Evolutionary conservation across 2,113 vertebrate genomes (phyloP), one percentile per base, ranked within the genome.

Genomic region (Mastomys coucha): DNA sequence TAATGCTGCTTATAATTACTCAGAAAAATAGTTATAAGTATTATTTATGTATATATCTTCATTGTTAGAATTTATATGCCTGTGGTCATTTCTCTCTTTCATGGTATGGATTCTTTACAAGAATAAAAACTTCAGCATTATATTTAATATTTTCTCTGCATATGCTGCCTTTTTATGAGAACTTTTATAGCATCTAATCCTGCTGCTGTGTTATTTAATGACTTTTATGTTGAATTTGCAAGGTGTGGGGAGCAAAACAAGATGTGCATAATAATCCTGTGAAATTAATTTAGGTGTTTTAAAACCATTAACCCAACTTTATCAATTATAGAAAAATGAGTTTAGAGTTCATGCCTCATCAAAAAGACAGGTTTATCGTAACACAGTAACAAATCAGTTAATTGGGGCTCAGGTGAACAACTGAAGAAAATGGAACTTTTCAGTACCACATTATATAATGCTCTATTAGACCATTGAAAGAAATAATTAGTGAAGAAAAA

Each of bases 321-420:
- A 36, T 88, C 36, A 85, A 70, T 93, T 93, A 95, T 49, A 88
- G 36, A 39, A 92, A 92, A 94, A 72, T 70, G 31, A 95, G 42
- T 94, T 94, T 94, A 67, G 39, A 84, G n/a, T 82, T 96, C 36
- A 96, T 88, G 28, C 1, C 16, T 16, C 31, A 84, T 93, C 39
- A 88, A 78, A 95, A 88, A 89, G 12, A 88, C 73, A 39, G 1
- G 0, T 39, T 45, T 80, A 89, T 63, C 69, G 72, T 96, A 77
- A 49, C 51, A 91, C 13, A 94, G 20, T 70, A 85, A 84, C 39
- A 94, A 93, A 95, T 93, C 31, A 63, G 63, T 95, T 97, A 82
- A 82, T 89, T 77, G 88, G n/a, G 58, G 11, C 4, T 77, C 36
- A 94, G 76, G 33, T 93, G 91, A 95, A 84, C 73, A 5, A 72